phyloP scores from a whole-genome alignment of 2,797 vertebrate species.

The Melanotaenia pygmaea region DNA sequence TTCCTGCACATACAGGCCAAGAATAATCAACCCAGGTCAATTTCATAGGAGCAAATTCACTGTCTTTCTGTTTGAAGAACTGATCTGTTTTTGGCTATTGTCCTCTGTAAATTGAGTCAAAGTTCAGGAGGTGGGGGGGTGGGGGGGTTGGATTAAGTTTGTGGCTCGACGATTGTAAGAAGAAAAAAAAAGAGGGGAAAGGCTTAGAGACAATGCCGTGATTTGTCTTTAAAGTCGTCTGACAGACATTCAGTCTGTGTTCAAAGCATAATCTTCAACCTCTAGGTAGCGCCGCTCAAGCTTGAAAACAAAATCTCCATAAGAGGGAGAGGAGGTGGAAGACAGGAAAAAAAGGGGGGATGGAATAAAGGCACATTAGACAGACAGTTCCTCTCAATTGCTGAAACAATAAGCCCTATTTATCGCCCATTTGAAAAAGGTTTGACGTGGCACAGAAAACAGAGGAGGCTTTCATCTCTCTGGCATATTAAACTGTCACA shows the following conservation, averaged over 20 bases:
- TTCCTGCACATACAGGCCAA: constrained; percentile 4
- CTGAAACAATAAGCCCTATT: constrained; percentile 85
- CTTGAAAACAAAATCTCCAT: constrained; percentile 71
- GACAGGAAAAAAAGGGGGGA: constrained; percentile 23
- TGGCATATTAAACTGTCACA: constrained; percentile 85
- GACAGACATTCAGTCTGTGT: constrained; percentile 71
- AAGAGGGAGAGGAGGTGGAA: constrained; percentile 54
- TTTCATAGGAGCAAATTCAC: constrained; percentile 19
- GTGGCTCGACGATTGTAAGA: constrained; percentile 2
- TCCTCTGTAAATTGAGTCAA: constrained; percentile 59
- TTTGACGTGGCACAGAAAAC: constrained; percentile 74
- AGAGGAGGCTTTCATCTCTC: constrained; percentile 76
- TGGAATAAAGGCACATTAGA: constrained; percentile 74
- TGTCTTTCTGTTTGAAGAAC: constrained; percentile 24
- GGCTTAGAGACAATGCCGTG: constrained; percentile 49
- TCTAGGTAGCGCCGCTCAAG: constrained; percentile 71
- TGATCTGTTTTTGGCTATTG: constrained; percentile 53
- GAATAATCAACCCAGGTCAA: constrained; percentile 45
- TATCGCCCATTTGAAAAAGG: constrained; percentile 79
- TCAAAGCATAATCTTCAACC: constrained; percentile 75
- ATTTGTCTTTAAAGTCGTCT: constrained; percentile 63
- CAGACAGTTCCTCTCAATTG: constrained; percentile 72
- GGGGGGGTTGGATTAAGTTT: constrained; percentile 54
- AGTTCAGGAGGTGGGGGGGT: constrained; percentile 50
- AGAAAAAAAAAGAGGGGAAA: constrained; percentile 14